Percentiles rank a stretch among this genome's conserved stretches.
phyloP scores from a whole-genome alignment of 2,888 invertebrate genomes.

The Teinopalpus imperialis region DNA sequence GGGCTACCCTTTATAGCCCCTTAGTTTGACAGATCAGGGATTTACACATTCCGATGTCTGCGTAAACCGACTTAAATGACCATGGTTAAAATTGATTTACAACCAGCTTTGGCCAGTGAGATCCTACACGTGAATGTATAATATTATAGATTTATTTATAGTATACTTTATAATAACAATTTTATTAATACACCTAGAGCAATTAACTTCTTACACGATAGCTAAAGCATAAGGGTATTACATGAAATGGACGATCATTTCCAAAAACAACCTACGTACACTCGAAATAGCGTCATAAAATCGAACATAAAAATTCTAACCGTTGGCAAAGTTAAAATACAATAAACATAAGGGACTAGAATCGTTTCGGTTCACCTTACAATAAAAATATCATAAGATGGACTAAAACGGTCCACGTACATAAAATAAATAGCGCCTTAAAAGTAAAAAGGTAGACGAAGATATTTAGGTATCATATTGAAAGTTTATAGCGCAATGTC shows the following conservation, averaged over 20 bases:
- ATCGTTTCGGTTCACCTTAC: conserved; percentile 48
- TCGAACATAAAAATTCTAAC: conserved; percentile 51
- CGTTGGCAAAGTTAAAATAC: conserved; percentile 47
- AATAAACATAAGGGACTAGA: conserved; percentile 48
- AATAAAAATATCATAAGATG: conserved; percentile 54
- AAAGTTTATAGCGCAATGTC: conserved; percentile 57
- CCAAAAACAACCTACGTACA: conserved; percentile 19
- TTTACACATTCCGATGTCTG: no score
- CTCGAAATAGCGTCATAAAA: conserved; percentile 31
- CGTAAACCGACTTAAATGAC: no score
- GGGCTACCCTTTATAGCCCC: no score
- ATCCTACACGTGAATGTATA: no score
- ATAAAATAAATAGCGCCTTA: conserved; percentile 54
- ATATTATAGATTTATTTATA: no score
- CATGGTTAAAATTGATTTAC: no score
- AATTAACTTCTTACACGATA: no score
- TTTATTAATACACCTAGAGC: no score
- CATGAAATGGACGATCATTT: conserved; percentile 29
- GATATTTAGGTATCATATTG: conserved; percentile 51
- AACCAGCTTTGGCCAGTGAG: no score
- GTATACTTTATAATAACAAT: no score
- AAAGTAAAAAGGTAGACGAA: conserved; percentile 37
- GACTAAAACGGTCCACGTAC: conserved; percentile 45
- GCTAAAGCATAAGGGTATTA: conserved; percentile 22
- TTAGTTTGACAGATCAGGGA: no score